Evolutionary conservation across 2,888 invertebrate genomes (phyloP).

Genomic region (Hydroisotoma schaefferi): DNA sequence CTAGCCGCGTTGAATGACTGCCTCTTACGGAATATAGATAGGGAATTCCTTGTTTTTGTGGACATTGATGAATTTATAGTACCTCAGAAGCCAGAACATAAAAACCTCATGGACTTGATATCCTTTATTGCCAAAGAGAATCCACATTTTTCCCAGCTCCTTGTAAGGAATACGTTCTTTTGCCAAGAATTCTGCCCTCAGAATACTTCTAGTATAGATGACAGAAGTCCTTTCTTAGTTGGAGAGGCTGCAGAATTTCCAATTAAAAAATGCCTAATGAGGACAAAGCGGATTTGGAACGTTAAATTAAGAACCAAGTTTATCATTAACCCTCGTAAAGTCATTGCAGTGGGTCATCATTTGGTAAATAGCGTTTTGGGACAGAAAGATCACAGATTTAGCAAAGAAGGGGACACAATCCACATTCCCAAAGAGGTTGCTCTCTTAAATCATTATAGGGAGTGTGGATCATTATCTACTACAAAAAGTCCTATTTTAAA

Average conservation of each 20-base stretch:
- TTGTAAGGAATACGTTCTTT: slow-evolving; percentile 45
- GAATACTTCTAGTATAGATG: not conserved
- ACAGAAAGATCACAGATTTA: not conserved
- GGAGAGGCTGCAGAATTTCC: slow-evolving; percentile 14
- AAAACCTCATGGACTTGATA: not conserved
- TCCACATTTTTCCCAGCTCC: slow-evolving; percentile 22
- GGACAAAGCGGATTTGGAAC: slow-evolving; percentile 46
- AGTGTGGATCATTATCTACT: slow-evolving; percentile 60
- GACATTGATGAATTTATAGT: slow-evolving; percentile 87
- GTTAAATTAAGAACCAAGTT: slow-evolving; percentile 67
- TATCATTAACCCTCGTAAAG: slow-evolving; percentile 74
- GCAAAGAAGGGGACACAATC: slow-evolving; percentile 56
- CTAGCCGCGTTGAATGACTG: slow-evolving; percentile 89
- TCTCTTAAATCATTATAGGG: slow-evolving; percentile 71
- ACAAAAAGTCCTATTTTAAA: slow-evolving; percentile 29
- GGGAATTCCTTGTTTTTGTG: slow-evolving; percentile 74
- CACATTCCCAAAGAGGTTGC: slow-evolving; percentile 79
- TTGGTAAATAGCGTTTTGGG: slow-evolving; percentile 59
- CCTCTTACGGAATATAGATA: slow-evolving; percentile 82
- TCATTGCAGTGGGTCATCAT: slow-evolving; percentile 87
- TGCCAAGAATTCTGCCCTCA: slow-evolving; percentile 42
- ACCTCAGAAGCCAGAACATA: slow-evolving; percentile 16
- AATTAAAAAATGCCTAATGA: slow-evolving; percentile 28
- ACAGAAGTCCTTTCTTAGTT: slow-evolving; percentile 1
- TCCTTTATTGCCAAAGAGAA: not conserved